Evolutionary conservation across 2,797 vertebrate species (phyloP).

Genomic region (Orestias chungarensis): DNA sequence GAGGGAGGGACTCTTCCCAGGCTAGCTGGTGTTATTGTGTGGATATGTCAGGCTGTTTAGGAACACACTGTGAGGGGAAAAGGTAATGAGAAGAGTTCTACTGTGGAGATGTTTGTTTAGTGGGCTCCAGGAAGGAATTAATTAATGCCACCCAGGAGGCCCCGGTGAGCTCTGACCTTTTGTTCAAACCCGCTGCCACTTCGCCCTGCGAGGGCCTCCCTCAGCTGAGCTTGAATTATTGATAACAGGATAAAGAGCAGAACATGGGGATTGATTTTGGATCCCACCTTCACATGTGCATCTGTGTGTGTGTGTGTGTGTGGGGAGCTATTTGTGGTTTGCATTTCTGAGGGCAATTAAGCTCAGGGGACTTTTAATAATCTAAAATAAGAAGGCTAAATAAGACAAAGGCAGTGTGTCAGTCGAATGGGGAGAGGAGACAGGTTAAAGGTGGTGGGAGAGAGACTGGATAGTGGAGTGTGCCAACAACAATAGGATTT

Average conservation of each 20-base stretch:
- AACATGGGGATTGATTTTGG: constrained; percentile 46
- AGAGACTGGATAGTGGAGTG: constrained; percentile 18
- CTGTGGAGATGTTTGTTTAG: constrained; percentile 65
- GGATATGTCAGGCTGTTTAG: constrained; percentile 62
- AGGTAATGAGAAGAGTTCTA: constrained; percentile 70
- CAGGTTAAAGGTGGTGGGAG: constrained; percentile 45
- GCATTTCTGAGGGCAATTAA: constrained; percentile 36
- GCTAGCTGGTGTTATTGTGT: constrained; percentile 50
- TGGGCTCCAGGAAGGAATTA: constrained; percentile 74
- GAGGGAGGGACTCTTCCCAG: constrained; percentile 24
- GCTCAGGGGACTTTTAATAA: constrained; percentile 55
- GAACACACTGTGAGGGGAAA: constrained; percentile 66
- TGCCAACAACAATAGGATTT: constrained; percentile 13
- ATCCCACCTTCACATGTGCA: constrained; percentile 35
- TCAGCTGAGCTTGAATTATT: constrained; percentile 78
- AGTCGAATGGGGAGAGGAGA: constrained; percentile 27
- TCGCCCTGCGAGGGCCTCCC: constrained; percentile 62
- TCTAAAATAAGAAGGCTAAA: constrained; percentile 49
- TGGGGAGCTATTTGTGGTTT: constrained; percentile 11
- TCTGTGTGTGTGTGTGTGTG: constrained; percentile 27
- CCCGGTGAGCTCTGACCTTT: constrained; percentile 80
- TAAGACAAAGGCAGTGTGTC: constrained; percentile 34
- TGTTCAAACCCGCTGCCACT: constrained; percentile 75
- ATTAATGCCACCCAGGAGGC: constrained; percentile 80
- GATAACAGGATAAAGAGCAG: constrained; percentile 67